phyloP scores from a whole-genome alignment of 2,113 vertebrate genomes.

The Neopipo cinnamomea region DNA sequence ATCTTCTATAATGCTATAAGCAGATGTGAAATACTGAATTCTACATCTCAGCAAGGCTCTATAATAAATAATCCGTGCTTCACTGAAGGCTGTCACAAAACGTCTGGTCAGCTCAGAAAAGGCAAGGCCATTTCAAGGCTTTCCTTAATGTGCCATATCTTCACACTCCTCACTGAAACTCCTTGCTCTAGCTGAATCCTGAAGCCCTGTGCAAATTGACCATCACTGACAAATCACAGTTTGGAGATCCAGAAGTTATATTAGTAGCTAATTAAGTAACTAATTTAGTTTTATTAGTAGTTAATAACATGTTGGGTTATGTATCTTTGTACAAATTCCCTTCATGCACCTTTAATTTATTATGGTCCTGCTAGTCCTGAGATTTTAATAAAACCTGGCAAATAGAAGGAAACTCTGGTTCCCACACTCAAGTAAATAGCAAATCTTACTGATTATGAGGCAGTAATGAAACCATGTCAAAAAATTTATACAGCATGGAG shows the following conservation, averaged over 20 bases:
- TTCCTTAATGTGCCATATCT: neutral
- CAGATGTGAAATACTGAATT: neutral
- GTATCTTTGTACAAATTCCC: neutral
- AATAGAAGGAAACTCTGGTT: neutral
- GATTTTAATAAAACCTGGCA: slow-evolving; percentile 18
- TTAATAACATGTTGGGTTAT: neutral
- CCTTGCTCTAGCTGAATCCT: neutral
- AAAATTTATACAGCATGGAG: neutral
- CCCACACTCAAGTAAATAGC: neutral
- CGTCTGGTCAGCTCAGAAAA: neutral
- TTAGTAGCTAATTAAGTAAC: neutral
- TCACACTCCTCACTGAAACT: neutral
- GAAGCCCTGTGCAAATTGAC: neutral
- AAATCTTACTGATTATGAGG: neutral
- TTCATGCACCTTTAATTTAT: neutral
- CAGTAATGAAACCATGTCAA: neutral
- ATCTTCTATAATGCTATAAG: neutral
- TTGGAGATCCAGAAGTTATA: neutral
- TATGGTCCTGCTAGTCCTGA: neutral
- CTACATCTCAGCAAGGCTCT: neutral
- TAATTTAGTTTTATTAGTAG: neutral
- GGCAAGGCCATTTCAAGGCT: neutral
- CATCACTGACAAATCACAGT: neutral
- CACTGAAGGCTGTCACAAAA: neutral
- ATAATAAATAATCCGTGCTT: neutral